These are phyloP conservation scores for Pithys albifrons DNA, from an alignment of 2,113 vertebrate genomes.

Conservation along the genomic window DNA sequence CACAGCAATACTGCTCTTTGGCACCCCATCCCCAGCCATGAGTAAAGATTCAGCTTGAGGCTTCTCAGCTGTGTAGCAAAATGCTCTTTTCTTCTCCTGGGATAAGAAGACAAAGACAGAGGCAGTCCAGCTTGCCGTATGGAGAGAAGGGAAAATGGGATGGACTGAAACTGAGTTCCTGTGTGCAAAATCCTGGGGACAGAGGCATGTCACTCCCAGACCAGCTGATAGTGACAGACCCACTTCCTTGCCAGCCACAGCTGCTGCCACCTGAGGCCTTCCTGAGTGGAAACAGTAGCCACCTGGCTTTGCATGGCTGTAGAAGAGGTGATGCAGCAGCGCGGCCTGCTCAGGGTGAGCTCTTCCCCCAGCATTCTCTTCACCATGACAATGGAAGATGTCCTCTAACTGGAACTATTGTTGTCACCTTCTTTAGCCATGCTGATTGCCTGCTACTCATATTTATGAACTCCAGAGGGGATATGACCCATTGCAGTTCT, in stretches of 20 bases:
- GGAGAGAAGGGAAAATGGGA: not conserved
- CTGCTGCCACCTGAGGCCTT: not conserved
- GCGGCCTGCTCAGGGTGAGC: not conserved
- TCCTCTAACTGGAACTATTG: not conserved
- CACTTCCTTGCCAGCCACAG: not conserved
- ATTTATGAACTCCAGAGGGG: not conserved
- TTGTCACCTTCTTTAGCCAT: not conserved
- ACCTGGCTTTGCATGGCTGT: not conserved
- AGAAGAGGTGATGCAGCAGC: not conserved
- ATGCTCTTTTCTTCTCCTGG: not conserved
- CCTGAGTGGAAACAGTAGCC: not conserved
- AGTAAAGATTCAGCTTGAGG: not conserved
- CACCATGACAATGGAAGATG: not conserved
- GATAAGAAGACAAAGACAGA: not conserved
- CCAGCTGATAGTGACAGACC: not conserved
- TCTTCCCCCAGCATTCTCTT: not conserved
- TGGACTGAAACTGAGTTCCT: not conserved
- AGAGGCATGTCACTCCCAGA: not conserved
- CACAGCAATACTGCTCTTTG: not conserved
- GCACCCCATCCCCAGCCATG: not conserved
- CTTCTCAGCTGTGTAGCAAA: not conserved
- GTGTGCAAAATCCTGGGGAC: not conserved
- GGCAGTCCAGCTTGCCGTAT: not conserved
- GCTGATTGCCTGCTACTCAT: fast-evolving
- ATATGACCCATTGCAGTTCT: not conserved